Conservation (phyloP, 2,888 invertebrate genomes). For the Heteromyza rotundicornis region DNA sequence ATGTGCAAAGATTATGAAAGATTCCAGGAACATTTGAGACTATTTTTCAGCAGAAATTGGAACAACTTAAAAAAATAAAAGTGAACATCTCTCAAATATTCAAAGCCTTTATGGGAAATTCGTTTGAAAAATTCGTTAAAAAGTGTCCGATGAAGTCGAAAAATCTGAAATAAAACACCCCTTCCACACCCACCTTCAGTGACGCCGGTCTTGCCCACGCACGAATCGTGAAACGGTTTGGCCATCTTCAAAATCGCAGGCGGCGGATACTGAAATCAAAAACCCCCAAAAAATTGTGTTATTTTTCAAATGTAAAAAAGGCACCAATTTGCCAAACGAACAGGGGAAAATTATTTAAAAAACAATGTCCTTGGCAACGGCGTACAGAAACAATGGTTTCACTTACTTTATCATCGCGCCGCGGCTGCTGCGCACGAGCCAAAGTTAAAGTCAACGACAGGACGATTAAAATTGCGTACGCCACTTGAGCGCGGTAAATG, state of each 20-base stretch:
- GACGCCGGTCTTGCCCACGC: constrained; percentile 57
- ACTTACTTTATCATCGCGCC: constrained; percentile 57
- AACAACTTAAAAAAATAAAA: neutral
- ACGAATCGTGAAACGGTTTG: constrained; percentile 55
- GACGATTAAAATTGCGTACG: constrained; percentile 45
- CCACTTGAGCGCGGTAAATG: constrained; percentile 40
- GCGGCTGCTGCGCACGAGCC: constrained; percentile 50
- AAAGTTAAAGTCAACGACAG: constrained; percentile 45
- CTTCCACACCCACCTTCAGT: constrained; percentile 47
- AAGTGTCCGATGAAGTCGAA: too few relatives aligned
- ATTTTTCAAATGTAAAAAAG: constrained; percentile 15
- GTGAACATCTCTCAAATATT: neutral
- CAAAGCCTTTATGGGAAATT: too few relatives aligned
- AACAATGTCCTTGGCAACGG: neutral
- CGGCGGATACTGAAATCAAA: constrained; percentile 57
- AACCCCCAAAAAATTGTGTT: constrained; percentile 33
- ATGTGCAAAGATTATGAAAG: too few relatives aligned
- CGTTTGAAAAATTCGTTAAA: too few relatives aligned
- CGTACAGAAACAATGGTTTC: constrained; percentile 25
- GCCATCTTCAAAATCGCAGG: constrained; percentile 51
- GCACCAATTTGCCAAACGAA: too few relatives aligned
- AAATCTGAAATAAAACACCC: too few relatives aligned
- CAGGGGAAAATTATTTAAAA: neutral
- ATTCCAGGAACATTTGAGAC: constrained; percentile 7
- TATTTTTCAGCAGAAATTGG: neutral